Conservation (phyloP, 2,888 invertebrate genomes). For the Hydroisotoma schaefferi region DNA sequence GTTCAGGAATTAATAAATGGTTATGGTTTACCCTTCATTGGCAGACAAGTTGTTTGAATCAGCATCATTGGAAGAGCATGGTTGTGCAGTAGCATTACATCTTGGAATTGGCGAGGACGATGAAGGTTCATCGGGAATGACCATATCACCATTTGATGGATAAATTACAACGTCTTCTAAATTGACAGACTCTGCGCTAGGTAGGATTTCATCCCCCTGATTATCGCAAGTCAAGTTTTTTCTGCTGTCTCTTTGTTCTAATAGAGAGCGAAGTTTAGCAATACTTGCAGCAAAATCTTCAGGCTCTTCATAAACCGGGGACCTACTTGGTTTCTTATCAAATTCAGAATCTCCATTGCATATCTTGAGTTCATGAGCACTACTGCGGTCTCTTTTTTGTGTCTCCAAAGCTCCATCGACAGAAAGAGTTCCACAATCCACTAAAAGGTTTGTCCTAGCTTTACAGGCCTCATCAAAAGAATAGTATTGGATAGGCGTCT, state of each 20-base stretch:
- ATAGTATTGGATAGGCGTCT: conserved; percentile 34
- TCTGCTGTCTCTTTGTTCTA: conserved; percentile 57
- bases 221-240: conserved; percentile 32
- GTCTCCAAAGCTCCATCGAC: conserved; percentile 29
- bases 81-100: too few relatives aligned
- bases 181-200: too few relatives aligned
- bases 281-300: conserved; percentile 70
- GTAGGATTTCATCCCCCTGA: too few relatives aligned
- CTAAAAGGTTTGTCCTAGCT: conserved; percentile 23
- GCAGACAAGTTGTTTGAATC: too few relatives aligned
- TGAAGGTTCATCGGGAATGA: too few relatives aligned
- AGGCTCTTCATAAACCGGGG: conserved; percentile 68
- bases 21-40: too few relatives aligned
- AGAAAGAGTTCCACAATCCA: conserved; percentile 28
- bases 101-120: too few relatives aligned
- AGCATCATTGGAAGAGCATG: too few relatives aligned
- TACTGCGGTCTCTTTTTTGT: conserved; percentile 12
- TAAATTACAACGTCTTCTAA: too few relatives aligned
- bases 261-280: conserved; percentile 63
- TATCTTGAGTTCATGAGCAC: conserved; percentile 28
- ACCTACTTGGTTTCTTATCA: conserved; percentile 49
- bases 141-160: too few relatives aligned
- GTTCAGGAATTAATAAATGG: too few relatives aligned
- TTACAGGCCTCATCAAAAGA: conserved; percentile 41
- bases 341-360: conserved; percentile 47